A percentile compares a stretch with the other conserved stretches of the same genome.
Evolutionary conservation across 2,888 invertebrate species (phyloP).

Genomic region (Tribolium freemani): DNA sequence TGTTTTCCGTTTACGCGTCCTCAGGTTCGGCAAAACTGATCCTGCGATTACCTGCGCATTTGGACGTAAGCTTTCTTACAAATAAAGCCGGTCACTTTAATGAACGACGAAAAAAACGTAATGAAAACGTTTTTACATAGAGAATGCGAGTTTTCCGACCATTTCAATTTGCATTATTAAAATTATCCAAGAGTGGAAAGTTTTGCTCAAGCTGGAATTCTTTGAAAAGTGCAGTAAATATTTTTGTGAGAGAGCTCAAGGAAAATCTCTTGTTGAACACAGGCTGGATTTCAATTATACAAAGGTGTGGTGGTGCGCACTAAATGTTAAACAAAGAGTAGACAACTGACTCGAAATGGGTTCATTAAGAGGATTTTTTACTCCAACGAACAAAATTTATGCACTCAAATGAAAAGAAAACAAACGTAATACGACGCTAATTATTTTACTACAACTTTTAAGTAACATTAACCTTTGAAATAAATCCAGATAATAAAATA

Average conservation of each 20-base stretch:
- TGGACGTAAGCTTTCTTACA: constrained; percentile 33
- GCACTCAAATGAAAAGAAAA: background rate
- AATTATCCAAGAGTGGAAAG: constrained; percentile 50
- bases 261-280: background rate
- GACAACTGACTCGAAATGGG: background rate
- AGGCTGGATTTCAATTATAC: background rate
- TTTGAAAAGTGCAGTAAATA: constrained; percentile 47
- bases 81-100: constrained; percentile 21
- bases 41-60: constrained; percentile 34
- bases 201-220: constrained; percentile 43
- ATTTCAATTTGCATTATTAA: constrained; percentile 59
- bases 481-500: background rate
- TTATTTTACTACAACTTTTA: background rate
- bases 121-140: background rate
- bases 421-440: background rate
- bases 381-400: background rate
- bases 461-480: background rate
- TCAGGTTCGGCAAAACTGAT: constrained; percentile 33
- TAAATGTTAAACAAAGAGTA: background rate
- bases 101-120: background rate
- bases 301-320: background rate
- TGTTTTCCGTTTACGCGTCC: constrained; percentile 52
- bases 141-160: constrained; percentile 49
- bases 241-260: constrained; percentile 34
- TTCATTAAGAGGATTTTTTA: background rate